phyloP scores from a whole-genome alignment of 2,888 invertebrate genomes.

The Harpalus rubripes region DNA sequence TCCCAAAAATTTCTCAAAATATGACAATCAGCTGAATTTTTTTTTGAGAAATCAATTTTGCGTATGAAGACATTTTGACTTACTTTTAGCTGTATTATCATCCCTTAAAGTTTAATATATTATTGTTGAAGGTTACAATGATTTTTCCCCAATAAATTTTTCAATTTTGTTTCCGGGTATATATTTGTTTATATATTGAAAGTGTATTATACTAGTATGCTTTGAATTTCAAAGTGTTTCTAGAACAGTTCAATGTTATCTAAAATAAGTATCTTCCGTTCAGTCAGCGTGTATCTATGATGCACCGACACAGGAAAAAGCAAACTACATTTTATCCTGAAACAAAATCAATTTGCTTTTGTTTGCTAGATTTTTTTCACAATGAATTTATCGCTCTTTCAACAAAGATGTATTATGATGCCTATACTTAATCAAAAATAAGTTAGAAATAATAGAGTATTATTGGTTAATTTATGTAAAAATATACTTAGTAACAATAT shows the following conservation, averaged over 20 bases:
- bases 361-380: background rate
- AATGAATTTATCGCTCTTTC: background rate
- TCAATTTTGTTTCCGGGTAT: background rate
- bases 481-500: too few relatives aligned
- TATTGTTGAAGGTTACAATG: background rate
- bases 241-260: background rate
- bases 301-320: background rate
- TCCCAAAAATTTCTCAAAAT: too few relatives aligned
- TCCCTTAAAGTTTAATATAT: too few relatives aligned
- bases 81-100: too few relatives aligned
- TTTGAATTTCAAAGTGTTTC: background rate
- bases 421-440: background rate
- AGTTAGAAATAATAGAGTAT: background rate
- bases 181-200: constrained; percentile 1
- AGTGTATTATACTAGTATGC: background rate
- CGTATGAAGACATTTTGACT: too few relatives aligned
- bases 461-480: background rate
- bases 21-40: too few relatives aligned
- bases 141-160: background rate
- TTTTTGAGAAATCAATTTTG: too few relatives aligned
- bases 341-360: background rate
- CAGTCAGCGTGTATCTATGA: background rate
- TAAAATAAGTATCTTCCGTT: constrained; percentile 3
- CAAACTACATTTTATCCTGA: background rate
- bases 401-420: background rate